Evolutionary conservation across 2,113 vertebrate genomes (phyloP).

Genomic region (Marmota monax): DNA sequence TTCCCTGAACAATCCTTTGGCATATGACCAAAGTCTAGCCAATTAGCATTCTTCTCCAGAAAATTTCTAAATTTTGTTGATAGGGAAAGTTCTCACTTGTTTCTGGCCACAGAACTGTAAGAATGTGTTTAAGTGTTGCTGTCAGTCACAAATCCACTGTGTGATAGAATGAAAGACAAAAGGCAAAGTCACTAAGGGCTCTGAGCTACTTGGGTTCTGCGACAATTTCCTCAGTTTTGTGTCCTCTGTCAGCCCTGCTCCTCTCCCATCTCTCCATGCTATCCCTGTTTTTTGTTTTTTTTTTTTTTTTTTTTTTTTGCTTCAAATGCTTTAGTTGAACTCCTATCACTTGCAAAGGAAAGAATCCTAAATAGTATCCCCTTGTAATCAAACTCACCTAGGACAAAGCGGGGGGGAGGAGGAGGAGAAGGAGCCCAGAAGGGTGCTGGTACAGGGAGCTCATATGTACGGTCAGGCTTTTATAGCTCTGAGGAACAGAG

Average conservation of each 20-base stretch:
- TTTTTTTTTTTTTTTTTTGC: background rate
- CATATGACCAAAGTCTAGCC: background rate
- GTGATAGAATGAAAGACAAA: background rate
- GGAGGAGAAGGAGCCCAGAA: background rate
- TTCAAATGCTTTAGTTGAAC: background rate
- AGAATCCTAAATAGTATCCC: background rate
- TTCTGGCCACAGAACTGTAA: background rate
- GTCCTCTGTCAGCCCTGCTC: background rate
- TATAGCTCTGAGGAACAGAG: background rate
- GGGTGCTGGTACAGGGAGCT: background rate
- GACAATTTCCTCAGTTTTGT: background rate
- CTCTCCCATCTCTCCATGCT: background rate
- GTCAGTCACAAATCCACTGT: background rate
- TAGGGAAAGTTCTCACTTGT: background rate
- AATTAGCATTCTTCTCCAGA: background rate
- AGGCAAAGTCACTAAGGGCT: background rate
- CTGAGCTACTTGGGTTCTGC: background rate
- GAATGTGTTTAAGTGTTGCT: background rate
- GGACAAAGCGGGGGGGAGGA: background rate
- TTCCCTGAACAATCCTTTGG: background rate
- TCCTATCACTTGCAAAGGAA: conserved; percentile 24
- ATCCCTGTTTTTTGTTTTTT: background rate
- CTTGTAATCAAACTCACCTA: background rate
- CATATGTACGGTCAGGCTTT: background rate
- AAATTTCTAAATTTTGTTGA: background rate